These are phyloP conservation scores for Baronia brevicornis DNA, from an alignment of 2,888 invertebrate species.

Conservation along the genomic window DNA sequence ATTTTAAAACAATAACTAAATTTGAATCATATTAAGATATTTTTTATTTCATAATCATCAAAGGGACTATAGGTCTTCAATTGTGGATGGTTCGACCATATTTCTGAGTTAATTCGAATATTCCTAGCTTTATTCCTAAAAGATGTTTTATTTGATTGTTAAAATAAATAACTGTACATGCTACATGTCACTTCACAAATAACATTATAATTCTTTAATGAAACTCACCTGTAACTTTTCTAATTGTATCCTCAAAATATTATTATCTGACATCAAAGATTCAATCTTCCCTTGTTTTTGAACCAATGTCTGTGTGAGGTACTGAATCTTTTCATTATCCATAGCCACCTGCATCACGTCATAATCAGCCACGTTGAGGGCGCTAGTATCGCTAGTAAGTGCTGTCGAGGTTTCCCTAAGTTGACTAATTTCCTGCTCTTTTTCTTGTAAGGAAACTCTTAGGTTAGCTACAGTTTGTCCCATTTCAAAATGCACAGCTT, in stretches of 20 bases:
- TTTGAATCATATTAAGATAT: no score
- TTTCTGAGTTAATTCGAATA: no score
- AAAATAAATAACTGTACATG: no score
- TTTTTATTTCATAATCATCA: no score
- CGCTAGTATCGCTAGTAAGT: slow-evolving; percentile 44
- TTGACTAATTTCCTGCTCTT: slow-evolving; percentile 43
- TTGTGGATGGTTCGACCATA: no score
- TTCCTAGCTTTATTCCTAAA: no score
- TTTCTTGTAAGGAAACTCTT: slow-evolving; percentile 41
- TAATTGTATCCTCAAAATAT: slow-evolving; percentile 87
- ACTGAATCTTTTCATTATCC: slow-evolving; percentile 63
- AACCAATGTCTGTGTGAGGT: slow-evolving; percentile 87
- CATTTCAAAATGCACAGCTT: slow-evolving; percentile 49
- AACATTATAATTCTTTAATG: background rate
- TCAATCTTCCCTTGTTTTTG: slow-evolving; percentile 92
- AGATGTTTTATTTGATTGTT: no score
- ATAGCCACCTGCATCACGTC: slow-evolving; percentile 40
- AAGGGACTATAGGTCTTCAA: no score
- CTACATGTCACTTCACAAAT: slow-evolving; percentile 1
- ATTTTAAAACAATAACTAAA: no score
- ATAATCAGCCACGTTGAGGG: slow-evolving; percentile 62
- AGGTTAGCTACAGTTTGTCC: slow-evolving; percentile 49
- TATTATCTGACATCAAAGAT: slow-evolving; percentile 87
- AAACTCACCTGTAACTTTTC: slow-evolving; percentile 83
- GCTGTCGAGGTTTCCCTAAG: slow-evolving; percentile 35